These are phyloP conservation scores for Acrocephalus kingi DNA, from an alignment of 2,113 vertebrate species.

Conservation along the genomic window DNA sequence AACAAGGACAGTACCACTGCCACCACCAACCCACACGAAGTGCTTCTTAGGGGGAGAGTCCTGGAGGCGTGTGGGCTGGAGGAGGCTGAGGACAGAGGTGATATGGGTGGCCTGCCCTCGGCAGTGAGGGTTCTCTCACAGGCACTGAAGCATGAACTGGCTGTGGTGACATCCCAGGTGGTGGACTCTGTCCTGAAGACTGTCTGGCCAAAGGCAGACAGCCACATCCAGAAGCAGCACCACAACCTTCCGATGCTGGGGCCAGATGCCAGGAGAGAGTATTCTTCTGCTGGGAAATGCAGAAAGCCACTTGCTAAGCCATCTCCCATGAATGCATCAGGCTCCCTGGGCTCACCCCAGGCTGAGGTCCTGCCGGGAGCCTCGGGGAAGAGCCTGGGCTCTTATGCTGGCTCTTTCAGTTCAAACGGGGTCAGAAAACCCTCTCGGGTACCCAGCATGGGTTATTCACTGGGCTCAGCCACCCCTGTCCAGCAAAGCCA, in stretches of 20 bases:
- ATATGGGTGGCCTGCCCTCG: background rate
- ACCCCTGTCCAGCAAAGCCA: constrained; percentile 77
- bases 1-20: background rate
- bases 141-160: constrained; percentile 84
- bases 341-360: constrained; percentile 45
- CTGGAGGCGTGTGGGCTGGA: background rate
- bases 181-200: constrained; percentile 86
- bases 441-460: constrained; percentile 66
- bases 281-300: background rate
- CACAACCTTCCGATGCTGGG: background rate
- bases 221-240: constrained; percentile 28
- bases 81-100: constrained; percentile 10
- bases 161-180: constrained; percentile 78
- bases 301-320: constrained; percentile 9
- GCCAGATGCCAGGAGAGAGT: background rate
- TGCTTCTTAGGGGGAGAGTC: background rate
- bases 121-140: constrained; percentile 78
- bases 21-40: background rate
- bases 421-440: constrained; percentile 71
- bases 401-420: constrained; percentile 56
- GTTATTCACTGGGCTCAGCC: constrained; percentile 71
- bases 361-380: constrained; percentile 73
- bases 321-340: background rate
- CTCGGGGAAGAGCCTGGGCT: constrained; percentile 68
- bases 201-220: constrained; percentile 69